Evolutionary conservation across 1,140 invertebrate species (phyloP).

Genomic region (Megalopta genalis): DNA sequence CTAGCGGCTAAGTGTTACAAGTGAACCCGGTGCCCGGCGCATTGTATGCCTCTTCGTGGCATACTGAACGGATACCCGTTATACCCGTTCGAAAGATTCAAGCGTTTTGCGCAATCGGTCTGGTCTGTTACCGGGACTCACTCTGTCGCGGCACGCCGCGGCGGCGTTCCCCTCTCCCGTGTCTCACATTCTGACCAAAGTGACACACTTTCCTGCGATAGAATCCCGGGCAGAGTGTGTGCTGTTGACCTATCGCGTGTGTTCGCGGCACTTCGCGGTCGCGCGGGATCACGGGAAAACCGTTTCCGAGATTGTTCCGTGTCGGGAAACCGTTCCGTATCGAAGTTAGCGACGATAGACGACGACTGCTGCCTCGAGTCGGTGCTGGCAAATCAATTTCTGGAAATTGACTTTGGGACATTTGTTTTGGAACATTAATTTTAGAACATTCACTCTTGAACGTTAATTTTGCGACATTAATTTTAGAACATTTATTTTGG

Average conservation of each 20-base stretch:
- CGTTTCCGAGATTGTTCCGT: no score
- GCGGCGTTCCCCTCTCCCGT: background rate
- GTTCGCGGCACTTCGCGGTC: background rate
- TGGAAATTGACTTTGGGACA: no score
- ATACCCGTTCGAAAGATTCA: slow-evolving; percentile 52
- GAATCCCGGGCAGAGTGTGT: slow-evolving; percentile 32
- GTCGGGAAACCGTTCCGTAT: background rate
- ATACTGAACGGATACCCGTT: slow-evolving; percentile 44
- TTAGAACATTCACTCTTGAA: no score
- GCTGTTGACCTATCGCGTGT: slow-evolving; percentile 47
- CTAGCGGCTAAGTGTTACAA: slow-evolving; percentile 36
- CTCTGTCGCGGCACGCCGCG: no score
- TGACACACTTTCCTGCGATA: slow-evolving; percentile 57
- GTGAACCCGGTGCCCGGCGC: slow-evolving; percentile 12
- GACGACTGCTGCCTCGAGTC: no score
- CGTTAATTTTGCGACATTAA: no score
- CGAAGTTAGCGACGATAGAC: background rate
- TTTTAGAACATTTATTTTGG: no score
- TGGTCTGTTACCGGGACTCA: background rate
- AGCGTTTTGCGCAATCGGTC: slow-evolving; percentile 55
- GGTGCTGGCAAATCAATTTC: background rate
- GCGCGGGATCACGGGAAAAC: no score
- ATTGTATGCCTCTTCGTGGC: slow-evolving; percentile 42
- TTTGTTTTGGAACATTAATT: no score
- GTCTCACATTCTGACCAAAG: slow-evolving; percentile 41